Evolutionary conservation across 2,888 invertebrate genomes (phyloP).

Genomic region (Apotomis turbidana): DNA sequence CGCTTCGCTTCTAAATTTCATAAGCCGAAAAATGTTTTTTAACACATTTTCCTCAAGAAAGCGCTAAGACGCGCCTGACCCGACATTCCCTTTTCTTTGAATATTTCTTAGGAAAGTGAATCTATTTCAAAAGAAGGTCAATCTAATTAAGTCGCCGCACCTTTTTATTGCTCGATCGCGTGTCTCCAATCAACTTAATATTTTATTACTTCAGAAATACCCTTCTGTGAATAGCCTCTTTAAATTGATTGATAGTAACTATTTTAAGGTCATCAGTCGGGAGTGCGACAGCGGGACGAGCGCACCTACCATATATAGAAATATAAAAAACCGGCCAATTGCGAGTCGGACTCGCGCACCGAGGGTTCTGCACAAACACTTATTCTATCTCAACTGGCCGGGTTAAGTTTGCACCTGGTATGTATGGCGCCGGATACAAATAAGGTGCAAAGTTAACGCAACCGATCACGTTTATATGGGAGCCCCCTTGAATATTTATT

Average conservation of each 20-base stretch:
- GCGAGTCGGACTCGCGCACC: too few relatives aligned
- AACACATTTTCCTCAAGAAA: slow-evolving; percentile 7
- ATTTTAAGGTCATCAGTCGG: neutral
- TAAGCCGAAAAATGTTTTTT: slow-evolving; percentile 3
- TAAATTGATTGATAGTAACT: slow-evolving; percentile 28
- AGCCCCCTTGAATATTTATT: too few relatives aligned
- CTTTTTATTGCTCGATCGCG: slow-evolving; percentile 48
- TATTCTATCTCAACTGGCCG: too few relatives aligned
- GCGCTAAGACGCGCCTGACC: neutral
- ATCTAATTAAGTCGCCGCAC: slow-evolving; percentile 48
- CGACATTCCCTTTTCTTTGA: slow-evolving; percentile 24
- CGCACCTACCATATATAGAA: too few relatives aligned
- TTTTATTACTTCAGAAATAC: slow-evolving; percentile 48
- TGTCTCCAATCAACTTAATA: slow-evolving; percentile 47
- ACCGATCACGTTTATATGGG: too few relatives aligned
- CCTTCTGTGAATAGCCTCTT: slow-evolving; percentile 47
- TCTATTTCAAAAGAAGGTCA: slow-evolving; percentile 43
- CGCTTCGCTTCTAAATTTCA: slow-evolving; percentile 10
- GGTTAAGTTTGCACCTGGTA: too few relatives aligned
- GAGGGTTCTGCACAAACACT: too few relatives aligned
- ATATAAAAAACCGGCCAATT: too few relatives aligned
- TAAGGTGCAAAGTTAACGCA: too few relatives aligned
- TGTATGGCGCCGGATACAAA: too few relatives aligned
- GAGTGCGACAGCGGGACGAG: too few relatives aligned
- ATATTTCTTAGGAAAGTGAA: slow-evolving; percentile 43